A percentile compares a stretch with the other conserved stretches of the same genome.
phyloP scores from a whole-genome alignment of 2,888 invertebrate species.

The Stomorhina lunata region DNA sequence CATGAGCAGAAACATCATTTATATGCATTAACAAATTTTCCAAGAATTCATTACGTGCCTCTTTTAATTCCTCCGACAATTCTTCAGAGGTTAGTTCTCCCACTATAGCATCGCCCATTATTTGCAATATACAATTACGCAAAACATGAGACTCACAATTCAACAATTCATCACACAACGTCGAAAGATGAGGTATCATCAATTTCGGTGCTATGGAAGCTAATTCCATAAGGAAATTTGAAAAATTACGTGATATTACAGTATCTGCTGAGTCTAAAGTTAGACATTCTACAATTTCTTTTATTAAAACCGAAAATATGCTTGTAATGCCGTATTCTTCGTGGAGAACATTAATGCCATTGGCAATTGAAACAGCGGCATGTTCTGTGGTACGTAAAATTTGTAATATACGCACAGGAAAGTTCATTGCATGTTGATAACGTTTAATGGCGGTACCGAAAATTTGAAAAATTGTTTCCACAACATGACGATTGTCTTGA shows the following conservation, averaged over 20 bases:
- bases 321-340: constrained; percentile 78
- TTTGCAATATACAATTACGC: constrained; percentile 90
- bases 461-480: constrained; percentile 88
- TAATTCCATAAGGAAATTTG: constrained; percentile 78
- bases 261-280: constrained; percentile 75
- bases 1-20: constrained; percentile 91
- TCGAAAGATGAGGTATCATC: constrained; percentile 78
- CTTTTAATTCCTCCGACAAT: constrained; percentile 84
- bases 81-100: constrained; percentile 87
- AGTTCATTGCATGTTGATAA: constrained; percentile 90
- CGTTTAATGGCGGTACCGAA: constrained; percentile 89
- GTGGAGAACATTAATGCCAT: constrained; percentile 75
- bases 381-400: constrained; percentile 79
- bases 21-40: constrained; percentile 90
- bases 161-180: constrained; percentile 77
- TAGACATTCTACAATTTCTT: constrained; percentile 77
- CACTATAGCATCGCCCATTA: constrained; percentile 89
- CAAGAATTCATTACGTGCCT: constrained; percentile 88
- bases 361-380: constrained; percentile 75
- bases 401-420: constrained; percentile 86
- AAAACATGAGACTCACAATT: constrained; percentile 83
- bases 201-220: constrained; percentile 75
- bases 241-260: constrained; percentile 76
- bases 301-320: constrained; percentile 77
- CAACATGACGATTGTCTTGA: constrained; percentile 82